A percentile compares a stretch with the other conserved stretches of the same genome.
Conservation (phyloP, 1,140 invertebrate species). For the Nymphalis io region DNA sequence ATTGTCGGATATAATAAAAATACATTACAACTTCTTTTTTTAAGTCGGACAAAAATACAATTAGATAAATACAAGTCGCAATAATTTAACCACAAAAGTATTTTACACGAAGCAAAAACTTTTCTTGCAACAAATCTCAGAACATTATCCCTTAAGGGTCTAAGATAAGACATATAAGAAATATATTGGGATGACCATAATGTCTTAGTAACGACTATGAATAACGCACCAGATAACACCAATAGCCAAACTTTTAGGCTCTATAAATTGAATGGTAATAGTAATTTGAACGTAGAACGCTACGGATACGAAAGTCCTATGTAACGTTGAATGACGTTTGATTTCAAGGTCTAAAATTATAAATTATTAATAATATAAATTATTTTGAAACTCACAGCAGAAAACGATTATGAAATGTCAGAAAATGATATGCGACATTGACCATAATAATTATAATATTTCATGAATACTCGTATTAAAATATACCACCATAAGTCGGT, state of each 20-base stretch:
- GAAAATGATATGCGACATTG: too few species aligned
- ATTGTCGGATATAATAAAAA: too few species aligned
- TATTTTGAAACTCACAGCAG: too few species aligned
- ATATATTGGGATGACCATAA: conserved; percentile 16
- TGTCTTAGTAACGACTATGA: conserved; percentile 17
- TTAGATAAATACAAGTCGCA: neutral
- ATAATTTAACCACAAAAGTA: neutral
- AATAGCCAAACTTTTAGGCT: neutral
- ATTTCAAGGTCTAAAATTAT: too few species aligned
- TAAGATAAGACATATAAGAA: conserved; percentile 22
- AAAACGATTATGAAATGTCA: too few species aligned
- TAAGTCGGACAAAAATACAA: neutral
- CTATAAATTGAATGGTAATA: conserved; percentile 8
- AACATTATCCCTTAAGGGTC: conserved; percentile 9
- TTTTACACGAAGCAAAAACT: neutral
- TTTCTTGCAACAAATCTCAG: neutral
- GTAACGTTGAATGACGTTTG: too few species aligned
- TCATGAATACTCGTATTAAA: too few species aligned
- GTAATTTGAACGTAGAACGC: neutral
- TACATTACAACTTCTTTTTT: too few species aligned
- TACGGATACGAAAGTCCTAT: neutral
- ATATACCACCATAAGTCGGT: too few species aligned
- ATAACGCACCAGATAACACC: conserved; percentile 17
- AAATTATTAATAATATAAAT: too few species aligned
- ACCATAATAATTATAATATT: too few species aligned